These are phyloP conservation scores for Emydura subglobosa DNA, from an alignment of 2,113 vertebrate genomes.

Conservation along the genomic window DNA sequence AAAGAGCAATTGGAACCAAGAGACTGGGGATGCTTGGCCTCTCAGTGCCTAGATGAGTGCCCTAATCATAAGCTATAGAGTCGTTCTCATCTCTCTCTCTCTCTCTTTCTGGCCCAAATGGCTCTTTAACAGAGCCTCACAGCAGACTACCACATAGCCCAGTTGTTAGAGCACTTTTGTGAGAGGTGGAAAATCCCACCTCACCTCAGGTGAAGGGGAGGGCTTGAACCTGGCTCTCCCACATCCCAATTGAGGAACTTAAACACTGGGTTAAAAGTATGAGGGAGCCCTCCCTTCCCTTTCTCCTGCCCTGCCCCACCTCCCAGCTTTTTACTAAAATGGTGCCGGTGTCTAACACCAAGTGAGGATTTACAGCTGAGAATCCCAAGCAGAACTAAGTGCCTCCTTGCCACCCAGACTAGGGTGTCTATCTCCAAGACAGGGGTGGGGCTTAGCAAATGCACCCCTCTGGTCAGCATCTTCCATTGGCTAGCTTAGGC, in stretches of 20 bases:
- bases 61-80: background rate
- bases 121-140: background rate
- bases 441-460: background rate
- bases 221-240: background rate
- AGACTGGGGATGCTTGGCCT: background rate
- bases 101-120: background rate
- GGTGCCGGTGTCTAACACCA: background rate
- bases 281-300: no score
- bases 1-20: background rate
- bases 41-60: background rate
- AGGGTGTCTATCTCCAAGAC: background rate
- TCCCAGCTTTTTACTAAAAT: background rate
- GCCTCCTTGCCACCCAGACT: background rate
- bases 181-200: background rate
- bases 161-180: background rate
- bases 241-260: background rate
- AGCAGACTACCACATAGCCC: background rate
- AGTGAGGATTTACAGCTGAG: background rate
- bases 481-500: background rate
- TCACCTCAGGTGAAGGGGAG: background rate
- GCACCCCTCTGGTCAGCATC: background rate
- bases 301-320: no score
- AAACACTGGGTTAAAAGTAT: background rate
- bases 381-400: background rate
- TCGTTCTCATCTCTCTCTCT: background rate